Base-by-base conservation (phyloP, 1,140 invertebrate genomes). In the Branchinecta lindahli region DNA sequence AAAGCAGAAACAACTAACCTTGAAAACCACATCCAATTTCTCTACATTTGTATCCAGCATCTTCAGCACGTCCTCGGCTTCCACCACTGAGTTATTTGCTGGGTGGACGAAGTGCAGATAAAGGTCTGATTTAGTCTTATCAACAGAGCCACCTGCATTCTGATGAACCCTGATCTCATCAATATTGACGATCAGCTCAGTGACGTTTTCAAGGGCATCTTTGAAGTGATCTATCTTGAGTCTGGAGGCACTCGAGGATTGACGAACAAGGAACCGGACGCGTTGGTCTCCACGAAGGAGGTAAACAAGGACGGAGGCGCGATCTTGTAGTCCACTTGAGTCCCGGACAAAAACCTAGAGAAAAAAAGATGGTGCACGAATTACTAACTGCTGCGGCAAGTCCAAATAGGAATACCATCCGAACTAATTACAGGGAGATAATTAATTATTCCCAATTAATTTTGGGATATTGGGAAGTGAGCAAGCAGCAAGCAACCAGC, bases 141-240 rank as follows among this genome's bases (percentile, higher is more conserved):
- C 94, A 1, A 96, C 90, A 0, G 90, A 88, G 8, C 94, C 94
- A 75, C 93, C 89, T 73, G 88, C 85, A 76, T 94, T 94, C 76
- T 92, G 90, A 77, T 97, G 94, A 46, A 92, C 89, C 77, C 91
- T 88, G 73, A 92, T 91, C 75, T 92, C 90, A 76, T 97, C 94
- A 3, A 96, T 86, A 76, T 96, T 96, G 4, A 96, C 93, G 72
- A 94, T 91, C 0, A 90, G 87, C 21, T 88, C 88, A 0, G 93
- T 94, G 0, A 95, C 90, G 75, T 89, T 90, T 2, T 87, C 85
- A 33, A 94, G 78, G 66, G 85, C 84, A 73, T 90, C 86, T 81
- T 88, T 81, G 75, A 96, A 94, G 5, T 80, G 78, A 73, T 88
- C 85, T 67, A 94, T 88, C 75, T 85, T 83, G 70, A 88, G 85